Conservation (phyloP, 2,888 invertebrate species). For the Ophion costatus region DNA sequence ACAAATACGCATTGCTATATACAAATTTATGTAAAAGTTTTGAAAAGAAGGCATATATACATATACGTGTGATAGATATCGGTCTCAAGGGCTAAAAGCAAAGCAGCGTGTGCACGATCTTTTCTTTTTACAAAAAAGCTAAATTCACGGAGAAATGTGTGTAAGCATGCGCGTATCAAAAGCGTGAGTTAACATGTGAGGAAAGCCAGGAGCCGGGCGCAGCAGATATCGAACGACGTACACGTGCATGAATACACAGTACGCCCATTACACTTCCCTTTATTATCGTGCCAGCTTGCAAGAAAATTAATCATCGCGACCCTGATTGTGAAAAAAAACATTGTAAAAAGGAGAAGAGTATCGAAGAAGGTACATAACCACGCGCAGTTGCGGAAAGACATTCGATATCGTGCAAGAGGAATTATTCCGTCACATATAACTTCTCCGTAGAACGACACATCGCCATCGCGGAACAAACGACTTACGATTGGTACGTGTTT, state of each 20-base stretch:
- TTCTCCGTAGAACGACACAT: slow-evolving; percentile 13
- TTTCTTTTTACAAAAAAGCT: neutral
- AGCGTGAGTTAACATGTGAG: neutral
- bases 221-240: slow-evolving; percentile 11
- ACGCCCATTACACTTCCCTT: neutral
- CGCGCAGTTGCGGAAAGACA: slow-evolving; percentile 10
- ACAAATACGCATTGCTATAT: too few species aligned
- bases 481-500: slow-evolving; percentile 8
- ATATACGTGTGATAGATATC: neutral
- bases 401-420: slow-evolving; percentile 2
- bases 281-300: neutral
- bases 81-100: neutral
- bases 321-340: neutral
- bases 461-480: slow-evolving; percentile 4
- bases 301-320: slow-evolving; percentile 9
- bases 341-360: neutral
- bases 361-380: neutral
- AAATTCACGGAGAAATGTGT: slow-evolving; percentile 6
- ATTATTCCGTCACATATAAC: slow-evolving; percentile 1
- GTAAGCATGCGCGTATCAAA: neutral
- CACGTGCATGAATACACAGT: neutral
- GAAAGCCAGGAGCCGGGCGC: slow-evolving; percentile 7
- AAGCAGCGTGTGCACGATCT: slow-evolving; percentile 6
- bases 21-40: too few species aligned
- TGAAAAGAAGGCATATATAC: too few species aligned